Percentiles rank a stretch among this genome's conserved stretches.
These are phyloP conservation scores for Palloptera scutellata DNA, from an alignment of 2,888 invertebrate species.

Conservation along the genomic window DNA sequence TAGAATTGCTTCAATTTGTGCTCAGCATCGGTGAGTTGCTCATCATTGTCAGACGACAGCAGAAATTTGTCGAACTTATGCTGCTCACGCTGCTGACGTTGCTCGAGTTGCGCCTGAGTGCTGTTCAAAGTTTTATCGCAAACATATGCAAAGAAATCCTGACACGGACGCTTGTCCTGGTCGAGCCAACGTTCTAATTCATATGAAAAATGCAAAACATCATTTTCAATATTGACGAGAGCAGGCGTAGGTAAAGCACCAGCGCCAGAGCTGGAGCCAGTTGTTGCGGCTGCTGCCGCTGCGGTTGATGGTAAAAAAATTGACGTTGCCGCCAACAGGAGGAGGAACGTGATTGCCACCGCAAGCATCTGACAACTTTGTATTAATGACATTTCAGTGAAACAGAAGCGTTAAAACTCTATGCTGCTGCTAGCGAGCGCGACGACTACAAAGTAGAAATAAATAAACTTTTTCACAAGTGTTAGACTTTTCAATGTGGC, in stretches of 20 bases:
- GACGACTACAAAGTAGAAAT: neutral
- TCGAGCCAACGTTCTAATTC: slow-evolving; percentile 53
- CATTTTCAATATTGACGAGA: slow-evolving; percentile 45
- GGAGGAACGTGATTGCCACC: neutral
- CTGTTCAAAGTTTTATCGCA: slow-evolving; percentile 48
- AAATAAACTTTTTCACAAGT: slow-evolving; percentile 4
- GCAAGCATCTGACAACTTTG: neutral
- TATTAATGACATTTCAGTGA: slow-evolving; percentile 14
- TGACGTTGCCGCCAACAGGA: neutral
- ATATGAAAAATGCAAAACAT: slow-evolving; percentile 50
- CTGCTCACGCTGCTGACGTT: slow-evolving; percentile 46
- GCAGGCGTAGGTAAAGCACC: slow-evolving; percentile 12
- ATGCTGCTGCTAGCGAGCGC: no score
- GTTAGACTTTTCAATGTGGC: no score
- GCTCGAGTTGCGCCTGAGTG: slow-evolving; percentile 41
- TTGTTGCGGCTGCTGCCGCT: neutral
- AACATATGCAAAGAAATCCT: slow-evolving; percentile 58
- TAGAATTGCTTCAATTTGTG: slow-evolving; percentile 56
- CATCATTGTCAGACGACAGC: slow-evolving; percentile 40
- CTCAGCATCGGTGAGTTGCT: slow-evolving; percentile 54
- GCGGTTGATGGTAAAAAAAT: neutral
- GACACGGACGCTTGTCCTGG: slow-evolving; percentile 48
- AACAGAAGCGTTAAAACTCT: neutral
- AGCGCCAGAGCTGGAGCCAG: slow-evolving; percentile 19
- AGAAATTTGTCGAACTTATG: slow-evolving; percentile 53